Percentiles rank a stretch among this genome's conserved stretches.
Conservation (phyloP, 2,113 vertebrate genomes). For the Todiramphus chloris region DNA sequence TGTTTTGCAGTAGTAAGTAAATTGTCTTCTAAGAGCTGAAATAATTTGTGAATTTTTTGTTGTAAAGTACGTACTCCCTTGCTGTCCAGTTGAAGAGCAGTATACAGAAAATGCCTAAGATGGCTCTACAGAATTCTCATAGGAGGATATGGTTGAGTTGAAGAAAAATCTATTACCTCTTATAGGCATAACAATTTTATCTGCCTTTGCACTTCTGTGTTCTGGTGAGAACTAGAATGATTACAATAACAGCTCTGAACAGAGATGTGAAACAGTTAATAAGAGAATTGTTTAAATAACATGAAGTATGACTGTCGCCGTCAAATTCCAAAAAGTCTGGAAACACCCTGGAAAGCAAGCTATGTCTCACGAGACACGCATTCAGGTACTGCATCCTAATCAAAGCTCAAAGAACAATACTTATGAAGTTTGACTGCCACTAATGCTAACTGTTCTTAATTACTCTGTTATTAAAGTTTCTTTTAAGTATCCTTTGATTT, state of each 20-base stretch:
- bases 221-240: background rate
- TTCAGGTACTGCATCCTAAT: conserved; percentile 19
- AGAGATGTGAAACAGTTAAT: background rate
- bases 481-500: conserved; percentile 54
- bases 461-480: background rate
- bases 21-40: background rate
- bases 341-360: background rate
- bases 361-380: background rate
- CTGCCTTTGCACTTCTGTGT: background rate
- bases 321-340: background rate
- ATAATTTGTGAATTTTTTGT: background rate
- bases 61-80: background rate
- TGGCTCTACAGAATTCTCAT: background rate
- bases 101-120: background rate
- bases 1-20: background rate
- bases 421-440: background rate
- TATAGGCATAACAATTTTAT: background rate
- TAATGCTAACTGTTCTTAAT: conserved; percentile 9
- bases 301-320: background rate
- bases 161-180: background rate
- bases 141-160: background rate
- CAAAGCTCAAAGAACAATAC: conserved; percentile 20
- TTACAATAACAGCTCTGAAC: background rate
- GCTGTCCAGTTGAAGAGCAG: background rate
- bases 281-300: background rate